These are phyloP conservation scores for Sylvietta virens DNA, from an alignment of 2,113 vertebrate genomes.

Conservation along the genomic window DNA sequence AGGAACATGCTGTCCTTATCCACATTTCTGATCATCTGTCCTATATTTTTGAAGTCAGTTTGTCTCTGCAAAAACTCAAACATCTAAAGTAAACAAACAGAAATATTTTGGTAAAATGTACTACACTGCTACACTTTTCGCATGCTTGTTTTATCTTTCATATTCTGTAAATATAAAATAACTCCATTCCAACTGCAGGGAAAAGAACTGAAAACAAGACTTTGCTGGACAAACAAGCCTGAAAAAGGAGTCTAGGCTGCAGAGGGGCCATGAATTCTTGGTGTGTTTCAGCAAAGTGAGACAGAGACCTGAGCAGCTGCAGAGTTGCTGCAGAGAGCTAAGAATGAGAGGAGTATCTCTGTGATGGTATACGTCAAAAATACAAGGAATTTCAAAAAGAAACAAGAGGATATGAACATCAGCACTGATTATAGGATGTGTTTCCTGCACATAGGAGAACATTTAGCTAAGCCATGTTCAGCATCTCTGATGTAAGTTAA, in stretches of 20 bases:
- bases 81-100: conserved; percentile 45
- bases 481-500: not conserved
- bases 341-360: not conserved
- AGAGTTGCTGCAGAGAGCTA: not conserved
- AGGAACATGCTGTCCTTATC: conserved; percentile 54
- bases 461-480: not conserved
- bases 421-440: not conserved
- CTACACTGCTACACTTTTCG: not conserved
- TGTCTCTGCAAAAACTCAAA: conserved; percentile 14
- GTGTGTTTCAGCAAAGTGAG: not conserved
- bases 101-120: conserved; percentile 30
- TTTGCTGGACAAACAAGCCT: not conserved
- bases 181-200: not conserved
- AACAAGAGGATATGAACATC: not conserved
- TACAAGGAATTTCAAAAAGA: not conserved
- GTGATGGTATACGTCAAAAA: not conserved
- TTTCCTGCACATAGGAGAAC: not conserved
- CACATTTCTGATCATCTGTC: conserved; percentile 52
- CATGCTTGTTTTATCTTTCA: not conserved
- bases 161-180: conserved; percentile 13
- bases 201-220: not conserved
- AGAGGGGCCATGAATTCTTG: not conserved
- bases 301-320: not conserved
- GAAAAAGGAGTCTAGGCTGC: not conserved
- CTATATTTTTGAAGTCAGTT: conserved; percentile 49